Percentiles rank a stretch among this genome's conserved stretches.
Conservation (phyloP, 2,797 vertebrate genomes). For the Neostethus bicornis region DNA sequence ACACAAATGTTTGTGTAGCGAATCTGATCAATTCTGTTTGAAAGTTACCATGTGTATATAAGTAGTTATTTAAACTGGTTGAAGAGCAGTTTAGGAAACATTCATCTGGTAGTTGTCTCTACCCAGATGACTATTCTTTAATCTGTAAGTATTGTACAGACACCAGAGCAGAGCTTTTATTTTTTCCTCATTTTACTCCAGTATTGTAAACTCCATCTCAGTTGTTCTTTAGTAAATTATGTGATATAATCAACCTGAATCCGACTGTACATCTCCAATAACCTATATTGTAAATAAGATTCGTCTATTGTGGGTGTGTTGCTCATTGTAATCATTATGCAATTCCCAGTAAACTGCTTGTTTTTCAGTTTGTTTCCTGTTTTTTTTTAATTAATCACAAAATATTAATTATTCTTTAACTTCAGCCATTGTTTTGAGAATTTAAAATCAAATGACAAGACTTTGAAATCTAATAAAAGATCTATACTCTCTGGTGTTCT, state of each 20-base stretch:
- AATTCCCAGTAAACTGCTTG: conserved; percentile 77
- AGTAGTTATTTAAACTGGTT: background rate
- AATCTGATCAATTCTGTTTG: conserved; percentile 15
- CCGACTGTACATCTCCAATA: conserved; percentile 77
- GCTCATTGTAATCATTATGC: conserved; percentile 76
- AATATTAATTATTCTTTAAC: background rate
- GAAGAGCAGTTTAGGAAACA: too few relatives aligned
- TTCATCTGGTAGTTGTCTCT: too few relatives aligned
- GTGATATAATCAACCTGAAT: conserved; percentile 63
- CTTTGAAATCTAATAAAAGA: conserved; percentile 26
- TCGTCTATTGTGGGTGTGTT: conserved; percentile 69
- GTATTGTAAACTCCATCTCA: conserved; percentile 53
- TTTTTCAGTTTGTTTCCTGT: conserved; percentile 61
- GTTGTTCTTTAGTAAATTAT: conserved; percentile 79
- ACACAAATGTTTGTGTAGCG: conserved; percentile 30
- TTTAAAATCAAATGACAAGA: conserved; percentile 22
- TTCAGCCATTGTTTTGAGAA: conserved; percentile 3
- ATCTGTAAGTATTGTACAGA: conserved; percentile 26
- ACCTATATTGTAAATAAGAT: conserved; percentile 79
- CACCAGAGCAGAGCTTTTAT: conserved; percentile 13
- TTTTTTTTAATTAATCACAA: background rate
- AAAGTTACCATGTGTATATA: conserved; percentile 1
- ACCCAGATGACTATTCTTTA: too few relatives aligned
- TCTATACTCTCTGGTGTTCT: conserved; percentile 5
- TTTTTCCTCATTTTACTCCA: conserved; percentile 17